phyloP scores from a whole-genome alignment of 2,888 invertebrate species.

The Augochlorella aurata region DNA sequence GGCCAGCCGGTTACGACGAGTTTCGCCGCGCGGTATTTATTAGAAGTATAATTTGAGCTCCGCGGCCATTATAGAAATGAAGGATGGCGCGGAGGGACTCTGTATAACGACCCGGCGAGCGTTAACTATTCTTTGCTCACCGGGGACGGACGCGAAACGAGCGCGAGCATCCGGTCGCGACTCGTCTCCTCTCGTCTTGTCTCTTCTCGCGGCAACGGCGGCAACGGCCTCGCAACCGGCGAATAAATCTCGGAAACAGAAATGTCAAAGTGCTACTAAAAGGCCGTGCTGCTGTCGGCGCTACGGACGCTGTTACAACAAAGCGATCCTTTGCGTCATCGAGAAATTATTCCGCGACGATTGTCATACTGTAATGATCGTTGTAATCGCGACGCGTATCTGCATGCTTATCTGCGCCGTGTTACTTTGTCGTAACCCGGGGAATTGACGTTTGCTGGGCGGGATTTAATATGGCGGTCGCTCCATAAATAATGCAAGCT shows the following conservation, averaged over 20 bases:
- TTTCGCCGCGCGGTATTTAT: constrained; percentile 35
- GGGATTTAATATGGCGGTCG: too few species aligned
- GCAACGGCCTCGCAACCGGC: neutral
- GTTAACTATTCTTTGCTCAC: constrained; percentile 25
- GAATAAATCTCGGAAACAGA: constrained; percentile 49
- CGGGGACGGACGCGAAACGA: constrained; percentile 18
- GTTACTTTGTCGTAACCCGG: neutral
- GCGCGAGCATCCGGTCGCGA: constrained; percentile 39
- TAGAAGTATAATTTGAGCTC: constrained; percentile 33
- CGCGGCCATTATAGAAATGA: constrained; percentile 26
- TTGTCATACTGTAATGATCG: constrained; percentile 36
- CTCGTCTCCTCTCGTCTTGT: neutral
- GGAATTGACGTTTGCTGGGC: neutral
- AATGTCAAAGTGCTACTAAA: constrained; percentile 52
- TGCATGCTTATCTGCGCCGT: neutral
- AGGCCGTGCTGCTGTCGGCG: constrained; percentile 17
- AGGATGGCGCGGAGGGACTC: constrained; percentile 19
- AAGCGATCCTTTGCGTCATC: constrained; percentile 43
- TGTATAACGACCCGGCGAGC: constrained; percentile 23
- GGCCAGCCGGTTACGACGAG: constrained; percentile 17
- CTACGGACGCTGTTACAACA: constrained; percentile 45
- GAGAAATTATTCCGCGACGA: constrained; percentile 32
- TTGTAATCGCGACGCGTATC: constrained; percentile 28
- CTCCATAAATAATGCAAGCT: too few species aligned
- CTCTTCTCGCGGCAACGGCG: neutral